Evolutionary conservation across 2,797 vertebrate genomes (phyloP).

Genomic region (Mormyrops boulengeri): DNA sequence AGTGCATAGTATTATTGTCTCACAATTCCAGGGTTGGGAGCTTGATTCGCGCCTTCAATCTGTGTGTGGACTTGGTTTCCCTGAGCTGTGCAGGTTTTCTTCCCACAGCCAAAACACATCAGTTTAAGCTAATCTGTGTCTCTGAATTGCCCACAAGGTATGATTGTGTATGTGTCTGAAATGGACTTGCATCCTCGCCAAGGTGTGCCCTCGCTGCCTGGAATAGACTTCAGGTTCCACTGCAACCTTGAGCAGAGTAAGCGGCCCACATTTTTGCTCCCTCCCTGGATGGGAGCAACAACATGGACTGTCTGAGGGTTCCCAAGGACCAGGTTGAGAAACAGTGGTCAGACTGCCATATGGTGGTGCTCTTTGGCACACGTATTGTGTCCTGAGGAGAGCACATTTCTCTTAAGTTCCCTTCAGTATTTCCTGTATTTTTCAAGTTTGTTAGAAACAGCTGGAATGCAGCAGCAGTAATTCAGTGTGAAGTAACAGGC

Average conservation of each 20-base stretch:
- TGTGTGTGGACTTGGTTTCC: background rate
- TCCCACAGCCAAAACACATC: background rate
- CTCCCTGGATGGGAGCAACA: background rate
- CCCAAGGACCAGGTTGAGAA: background rate
- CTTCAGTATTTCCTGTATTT: background rate
- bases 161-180: background rate
- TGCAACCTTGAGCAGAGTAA: background rate
- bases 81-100: background rate
- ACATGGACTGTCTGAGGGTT: background rate
- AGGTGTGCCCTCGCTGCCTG: background rate
- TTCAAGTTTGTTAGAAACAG: background rate
- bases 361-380: background rate
- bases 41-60: background rate
- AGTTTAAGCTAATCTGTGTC: background rate
- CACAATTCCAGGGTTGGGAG: background rate
- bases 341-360: background rate
- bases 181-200: background rate
- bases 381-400: background rate
- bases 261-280: background rate
- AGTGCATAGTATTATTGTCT: background rate
- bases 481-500: background rate
- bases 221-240: background rate
- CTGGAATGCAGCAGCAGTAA: background rate
- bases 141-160: background rate
- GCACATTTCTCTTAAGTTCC: background rate